These are phyloP conservation scores for Centropristis striata DNA, from an alignment of 2,113 vertebrate genomes.

Conservation along the genomic window DNA sequence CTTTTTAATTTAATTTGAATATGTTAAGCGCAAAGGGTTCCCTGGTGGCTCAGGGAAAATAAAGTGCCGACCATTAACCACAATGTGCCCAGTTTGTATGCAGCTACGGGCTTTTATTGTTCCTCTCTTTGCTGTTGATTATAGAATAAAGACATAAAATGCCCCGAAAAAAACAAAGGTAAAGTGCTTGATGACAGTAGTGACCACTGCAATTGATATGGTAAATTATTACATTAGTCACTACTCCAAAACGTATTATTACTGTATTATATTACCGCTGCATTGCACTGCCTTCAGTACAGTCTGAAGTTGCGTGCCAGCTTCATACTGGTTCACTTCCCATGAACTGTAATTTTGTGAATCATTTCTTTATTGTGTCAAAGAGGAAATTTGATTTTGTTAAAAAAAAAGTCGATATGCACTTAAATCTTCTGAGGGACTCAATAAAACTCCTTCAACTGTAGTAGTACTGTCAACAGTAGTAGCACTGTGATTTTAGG, in stretches of 20 bases:
- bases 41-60: too few relatives aligned
- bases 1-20: too few relatives aligned
- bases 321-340: neutral
- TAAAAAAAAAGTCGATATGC: constrained; percentile 2
- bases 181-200: neutral
- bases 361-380: neutral
- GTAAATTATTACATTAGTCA: neutral
- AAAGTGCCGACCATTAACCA: too few relatives aligned
- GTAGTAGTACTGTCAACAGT: neutral
- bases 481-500: neutral
- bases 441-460: neutral
- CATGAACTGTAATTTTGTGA: neutral
- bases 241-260: neutral
- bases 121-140: neutral
- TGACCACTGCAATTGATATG: neutral
- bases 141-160: neutral
- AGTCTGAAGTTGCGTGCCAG: neutral
- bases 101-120: too few relatives aligned
- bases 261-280: neutral
- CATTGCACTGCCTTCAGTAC: neutral
- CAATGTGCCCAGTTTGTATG: too few relatives aligned
- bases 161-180: neutral
- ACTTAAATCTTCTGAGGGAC: neutral
- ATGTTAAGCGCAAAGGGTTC: too few relatives aligned
- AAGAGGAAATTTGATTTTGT: neutral